These are phyloP conservation scores for Drosophila bocki DNA, from an alignment of 1,140 invertebrate species.

Conservation along the genomic window DNA sequence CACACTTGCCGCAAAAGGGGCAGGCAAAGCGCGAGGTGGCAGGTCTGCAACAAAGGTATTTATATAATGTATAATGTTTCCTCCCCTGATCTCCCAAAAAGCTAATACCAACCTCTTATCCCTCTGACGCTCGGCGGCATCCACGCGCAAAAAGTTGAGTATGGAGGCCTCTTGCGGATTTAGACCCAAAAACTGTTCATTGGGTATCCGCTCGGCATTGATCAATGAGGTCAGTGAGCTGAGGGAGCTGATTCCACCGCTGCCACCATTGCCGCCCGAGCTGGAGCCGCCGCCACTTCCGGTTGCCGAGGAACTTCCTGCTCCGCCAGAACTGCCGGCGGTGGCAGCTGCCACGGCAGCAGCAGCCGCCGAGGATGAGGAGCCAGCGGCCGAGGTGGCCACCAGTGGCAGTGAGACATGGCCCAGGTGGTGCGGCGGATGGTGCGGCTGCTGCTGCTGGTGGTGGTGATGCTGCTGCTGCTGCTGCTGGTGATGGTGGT, in stretches of 20 bases:
- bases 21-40: slow-evolving; percentile 90
- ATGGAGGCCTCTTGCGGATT: slow-evolving; percentile 87
- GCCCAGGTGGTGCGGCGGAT: slow-evolving; percentile 47
- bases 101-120: slow-evolving; percentile 85
- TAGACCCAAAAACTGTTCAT: slow-evolving; percentile 84
- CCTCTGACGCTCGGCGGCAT: slow-evolving; percentile 88
- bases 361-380: slow-evolving; percentile 54
- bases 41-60: slow-evolving; percentile 44
- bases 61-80: not conserved
- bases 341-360: slow-evolving; percentile 42
- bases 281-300: slow-evolving; percentile 13
- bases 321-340: slow-evolving; percentile 22
- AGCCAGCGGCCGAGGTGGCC: slow-evolving; percentile 41
- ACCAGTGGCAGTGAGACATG: slow-evolving; percentile 57
- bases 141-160: slow-evolving; percentile 88
- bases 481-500: slow-evolving; percentile 35
- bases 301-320: slow-evolving; percentile 14
- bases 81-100: not conserved
- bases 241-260: slow-evolving; percentile 73
- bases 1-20: slow-evolving; percentile 95
- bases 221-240: slow-evolving; percentile 83
- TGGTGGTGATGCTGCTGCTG: slow-evolving; percentile 55
- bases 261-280: not conserved
- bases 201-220: slow-evolving; percentile 84
- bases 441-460: slow-evolving; percentile 53